Evolutionary conservation across 2,888 invertebrate genomes (phyloP).

Genomic region (Noctua janthina): DNA sequence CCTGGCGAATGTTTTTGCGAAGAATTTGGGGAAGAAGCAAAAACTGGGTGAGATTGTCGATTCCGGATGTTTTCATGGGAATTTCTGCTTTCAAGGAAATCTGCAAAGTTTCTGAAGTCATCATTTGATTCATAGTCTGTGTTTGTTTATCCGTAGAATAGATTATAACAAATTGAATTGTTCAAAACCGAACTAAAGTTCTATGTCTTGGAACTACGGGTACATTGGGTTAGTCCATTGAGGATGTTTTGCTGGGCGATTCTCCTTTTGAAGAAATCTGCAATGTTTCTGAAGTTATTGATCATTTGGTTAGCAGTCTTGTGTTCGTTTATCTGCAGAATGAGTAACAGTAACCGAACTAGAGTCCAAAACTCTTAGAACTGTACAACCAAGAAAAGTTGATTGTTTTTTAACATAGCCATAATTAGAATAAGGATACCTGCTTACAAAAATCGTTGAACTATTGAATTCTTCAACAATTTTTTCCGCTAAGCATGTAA

Average conservation of each 20-base stretch:
- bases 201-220: too few relatives aligned
- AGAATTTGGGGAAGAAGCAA: conserved; percentile 10
- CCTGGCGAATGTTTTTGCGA: conserved; percentile 14
- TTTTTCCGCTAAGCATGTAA: neutral
- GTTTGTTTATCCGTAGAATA: neutral
- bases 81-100: neutral
- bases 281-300: neutral
- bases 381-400: too few relatives aligned
- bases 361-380: too few relatives aligned
- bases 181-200: neutral
- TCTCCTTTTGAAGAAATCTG: neutral
- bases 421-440: too few relatives aligned
- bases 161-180: neutral
- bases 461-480: neutral
- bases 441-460: too few relatives aligned
- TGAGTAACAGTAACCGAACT: too few relatives aligned
- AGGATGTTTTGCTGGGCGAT: neutral
- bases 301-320: neutral
- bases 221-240: neutral
- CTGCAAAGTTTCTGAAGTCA: neutral
- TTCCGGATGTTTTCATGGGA: neutral
- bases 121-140: neutral
- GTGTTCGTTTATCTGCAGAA: neutral
- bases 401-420: too few relatives aligned
- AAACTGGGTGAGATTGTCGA: neutral